phyloP scores from a whole-genome alignment of 64 coral and sea anemone genomes.

The Hydrozoanthus tunicans region DNA sequence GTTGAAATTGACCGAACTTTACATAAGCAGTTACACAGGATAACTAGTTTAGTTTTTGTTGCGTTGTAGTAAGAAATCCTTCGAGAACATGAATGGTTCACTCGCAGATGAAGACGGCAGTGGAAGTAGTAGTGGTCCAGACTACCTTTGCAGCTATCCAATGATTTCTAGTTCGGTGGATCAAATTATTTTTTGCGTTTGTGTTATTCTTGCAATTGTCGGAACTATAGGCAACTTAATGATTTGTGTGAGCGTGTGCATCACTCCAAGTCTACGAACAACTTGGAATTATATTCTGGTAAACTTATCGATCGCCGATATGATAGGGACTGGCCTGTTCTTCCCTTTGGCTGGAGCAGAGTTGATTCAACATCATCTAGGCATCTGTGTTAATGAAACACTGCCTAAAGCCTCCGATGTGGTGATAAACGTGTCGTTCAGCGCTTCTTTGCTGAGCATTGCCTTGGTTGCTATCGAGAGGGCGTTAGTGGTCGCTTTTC shows the following conservation, averaged over 20 bases:
- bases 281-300: slow-evolving; percentile 19
- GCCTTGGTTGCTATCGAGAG: neutral
- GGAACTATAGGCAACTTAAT: slow-evolving; percentile 1
- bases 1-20: too few relatives aligned
- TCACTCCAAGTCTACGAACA: neutral
- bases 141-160: neutral
- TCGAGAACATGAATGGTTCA: too few relatives aligned
- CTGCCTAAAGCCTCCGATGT: neutral
- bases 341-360: neutral
- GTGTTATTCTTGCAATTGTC: slow-evolving; percentile 14
- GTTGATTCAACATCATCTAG: neutral
- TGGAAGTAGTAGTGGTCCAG: neutral
- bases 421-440: neutral
- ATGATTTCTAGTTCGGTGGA: slow-evolving; percentile 7
- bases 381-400: neutral
- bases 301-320: slow-evolving; percentile 13
- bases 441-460: neutral
- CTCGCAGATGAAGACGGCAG: too few relatives aligned
- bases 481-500: neutral
- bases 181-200: neutral
- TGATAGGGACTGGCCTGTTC: neutral
- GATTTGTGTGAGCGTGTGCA: neutral
- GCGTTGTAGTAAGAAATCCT: too few relatives aligned
- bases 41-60: too few relatives aligned
- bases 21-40: too few relatives aligned